Evolutionary conservation across 2,113 vertebrate genomes (phyloP).

Genomic region (Nibea albiflora): DNA sequence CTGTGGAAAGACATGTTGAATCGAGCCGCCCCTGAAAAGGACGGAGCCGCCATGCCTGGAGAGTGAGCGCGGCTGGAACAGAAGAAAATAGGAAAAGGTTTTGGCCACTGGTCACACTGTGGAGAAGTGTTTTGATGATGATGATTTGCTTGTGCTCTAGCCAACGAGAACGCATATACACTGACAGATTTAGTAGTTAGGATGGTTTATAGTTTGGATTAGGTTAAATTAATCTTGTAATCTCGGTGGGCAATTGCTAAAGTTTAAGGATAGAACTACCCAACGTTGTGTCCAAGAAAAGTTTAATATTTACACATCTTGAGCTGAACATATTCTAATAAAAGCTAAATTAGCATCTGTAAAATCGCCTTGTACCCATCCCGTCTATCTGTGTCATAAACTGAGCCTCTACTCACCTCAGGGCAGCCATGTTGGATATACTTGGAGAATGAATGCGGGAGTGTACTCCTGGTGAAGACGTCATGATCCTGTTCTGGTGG

Average conservation of each 20-base stretch:
- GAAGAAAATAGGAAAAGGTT: background rate
- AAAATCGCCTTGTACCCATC: background rate
- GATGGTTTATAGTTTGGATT: no score
- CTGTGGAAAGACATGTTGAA: constrained; percentile 91
- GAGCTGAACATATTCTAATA: background rate
- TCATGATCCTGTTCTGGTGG: constrained; percentile 89
- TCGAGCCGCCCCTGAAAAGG: constrained; percentile 91
- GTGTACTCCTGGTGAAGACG: constrained; percentile 89
- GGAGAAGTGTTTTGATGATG: background rate
- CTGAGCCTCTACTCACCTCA: constrained; percentile 81
- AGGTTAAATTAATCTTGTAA: no score
- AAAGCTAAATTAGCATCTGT: background rate
- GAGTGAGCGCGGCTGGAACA: constrained; percentile 92
- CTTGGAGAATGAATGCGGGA: constrained; percentile 92
- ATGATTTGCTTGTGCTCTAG: no score
- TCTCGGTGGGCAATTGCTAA: background rate
- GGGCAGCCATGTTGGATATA: constrained; percentile 95
- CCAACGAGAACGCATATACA: no score
- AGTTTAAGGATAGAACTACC: background rate
- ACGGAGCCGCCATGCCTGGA: constrained; percentile 93
- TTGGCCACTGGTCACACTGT: background rate
- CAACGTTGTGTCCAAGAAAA: background rate
- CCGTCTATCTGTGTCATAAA: no score
- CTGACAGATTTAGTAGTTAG: no score
- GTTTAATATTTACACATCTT: background rate